Evolutionary conservation across 1,140 invertebrate species (phyloP), one percentile per base, ranked within the genome.

Genomic region (Anoplolepis gracilipes): DNA sequence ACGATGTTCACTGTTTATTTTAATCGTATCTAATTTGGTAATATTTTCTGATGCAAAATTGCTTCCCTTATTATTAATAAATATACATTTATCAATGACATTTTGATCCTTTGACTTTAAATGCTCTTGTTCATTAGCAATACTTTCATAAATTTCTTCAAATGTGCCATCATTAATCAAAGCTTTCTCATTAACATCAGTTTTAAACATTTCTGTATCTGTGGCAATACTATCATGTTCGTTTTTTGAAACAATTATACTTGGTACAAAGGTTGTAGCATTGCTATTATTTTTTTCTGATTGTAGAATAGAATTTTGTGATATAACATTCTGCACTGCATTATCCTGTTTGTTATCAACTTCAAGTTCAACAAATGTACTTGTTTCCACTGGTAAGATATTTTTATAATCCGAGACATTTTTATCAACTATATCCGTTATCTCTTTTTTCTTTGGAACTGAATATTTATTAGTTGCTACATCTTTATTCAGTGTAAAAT

Each of bases 71-170:
- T 42, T 46, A 30, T 82, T 25, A 10, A 57, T 25, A 42, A 59
- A 59, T 25, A 25, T 13, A 10, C 36, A 25, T 72, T 82, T 33
- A 11, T 69, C 69, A 64, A 8, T 67, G 2, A n/a, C 6, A 76
- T 33, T 10, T 22, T 19, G 69, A 36, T 5, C 65, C 30, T 36
- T 13, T 11, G 13, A 11, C 0, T 39, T 39, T 36, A 64, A 57
- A 30, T 88, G 81, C 16, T 53, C 19, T 30, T 87, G 55, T 69
- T 87, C 70, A 46, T 16, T 8, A 19, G 19, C 5, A 57, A 70
- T 28, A 64, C 3, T 86, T 25, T 84, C 42, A 42, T 76, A 70
- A 16, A 28, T 59, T 36, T 86, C 49, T 72, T 72, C 49, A 46
- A 28, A 19, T 4, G 8, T n/a, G 8, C 16, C 39, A 11, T 65